Evolutionary conservation across 2,797 vertebrate species (phyloP).

Genomic region (Babyrousa celebensis): DNA sequence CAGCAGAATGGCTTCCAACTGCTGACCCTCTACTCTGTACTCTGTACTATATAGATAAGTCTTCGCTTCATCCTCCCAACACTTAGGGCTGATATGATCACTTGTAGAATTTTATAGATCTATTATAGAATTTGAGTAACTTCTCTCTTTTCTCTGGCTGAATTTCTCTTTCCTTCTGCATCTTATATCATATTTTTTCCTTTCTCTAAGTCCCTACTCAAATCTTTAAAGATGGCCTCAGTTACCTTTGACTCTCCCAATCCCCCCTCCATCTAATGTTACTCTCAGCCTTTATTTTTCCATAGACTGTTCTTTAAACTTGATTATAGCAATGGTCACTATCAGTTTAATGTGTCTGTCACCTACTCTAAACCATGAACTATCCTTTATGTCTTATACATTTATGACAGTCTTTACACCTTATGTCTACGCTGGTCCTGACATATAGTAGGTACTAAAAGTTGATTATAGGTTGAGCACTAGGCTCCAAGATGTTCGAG

Average conservation of each 20-base stretch:
- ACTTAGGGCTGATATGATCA: neutral
- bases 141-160: neutral
- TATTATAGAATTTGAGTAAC: neutral
- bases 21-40: neutral
- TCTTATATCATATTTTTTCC: neutral
- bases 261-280: neutral
- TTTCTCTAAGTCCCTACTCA: neutral
- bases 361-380: slow-evolving; percentile 14
- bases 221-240: slow-evolving; percentile 18
- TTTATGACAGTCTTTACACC: neutral
- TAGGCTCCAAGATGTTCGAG: neutral
- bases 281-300: neutral
- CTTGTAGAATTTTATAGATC: neutral
- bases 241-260: neutral
- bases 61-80: neutral
- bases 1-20: neutral
- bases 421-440: neutral
- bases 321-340: neutral
- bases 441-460: neutral
- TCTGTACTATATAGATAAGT: neutral
- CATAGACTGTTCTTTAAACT: neutral
- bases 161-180: neutral
- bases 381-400: neutral
- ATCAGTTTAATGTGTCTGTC: neutral
- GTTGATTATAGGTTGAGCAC: neutral